These are phyloP conservation scores for Eriocheir sinensis DNA, from an alignment of 1,140 invertebrate genomes.

Conservation along the genomic window DNA sequence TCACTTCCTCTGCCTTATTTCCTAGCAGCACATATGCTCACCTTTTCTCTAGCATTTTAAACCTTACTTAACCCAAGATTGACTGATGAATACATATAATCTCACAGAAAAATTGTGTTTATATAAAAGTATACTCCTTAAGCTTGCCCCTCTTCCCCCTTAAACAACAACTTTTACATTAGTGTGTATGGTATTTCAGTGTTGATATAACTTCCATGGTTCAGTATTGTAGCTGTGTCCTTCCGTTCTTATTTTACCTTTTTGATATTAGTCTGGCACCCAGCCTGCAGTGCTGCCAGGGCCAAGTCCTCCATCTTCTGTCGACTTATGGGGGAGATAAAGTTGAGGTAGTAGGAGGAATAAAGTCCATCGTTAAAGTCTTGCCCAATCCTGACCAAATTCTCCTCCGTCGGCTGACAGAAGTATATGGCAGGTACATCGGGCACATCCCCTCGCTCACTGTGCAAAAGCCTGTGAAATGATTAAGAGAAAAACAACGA, in stretches of 20 bases:
- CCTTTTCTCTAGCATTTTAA: too few species aligned
- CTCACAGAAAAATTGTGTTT: too few species aligned
- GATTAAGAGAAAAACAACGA: background rate
- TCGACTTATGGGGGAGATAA: conserved; percentile 97
- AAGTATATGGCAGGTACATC: conserved; percentile 99
- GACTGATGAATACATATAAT: too few species aligned
- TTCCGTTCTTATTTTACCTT: conserved; percentile 88
- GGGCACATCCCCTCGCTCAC: conserved; percentile 86
- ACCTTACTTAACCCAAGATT: too few species aligned
- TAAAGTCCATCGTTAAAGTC: conserved; percentile 93
- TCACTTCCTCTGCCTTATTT: too few species aligned
- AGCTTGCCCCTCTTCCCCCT: too few species aligned
- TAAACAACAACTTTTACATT: too few species aligned
- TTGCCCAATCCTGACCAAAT: conserved; percentile 95
- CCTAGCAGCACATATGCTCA: too few species aligned
- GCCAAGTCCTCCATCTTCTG: conserved; percentile 98
- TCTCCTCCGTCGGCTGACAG: conserved; percentile 98
- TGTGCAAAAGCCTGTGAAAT: conserved; percentile 73
- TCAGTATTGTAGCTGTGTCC: too few species aligned
- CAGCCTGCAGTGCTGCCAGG: conserved; percentile 92
- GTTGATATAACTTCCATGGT: too few species aligned
- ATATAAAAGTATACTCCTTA: too few species aligned
- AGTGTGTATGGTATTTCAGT: too few species aligned
- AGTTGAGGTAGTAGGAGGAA: conserved; percentile 98
- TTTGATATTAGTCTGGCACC: conserved; percentile 93